phyloP scores from a whole-genome alignment of 2,113 vertebrate species.

The Brienomyrus brachyistius region DNA sequence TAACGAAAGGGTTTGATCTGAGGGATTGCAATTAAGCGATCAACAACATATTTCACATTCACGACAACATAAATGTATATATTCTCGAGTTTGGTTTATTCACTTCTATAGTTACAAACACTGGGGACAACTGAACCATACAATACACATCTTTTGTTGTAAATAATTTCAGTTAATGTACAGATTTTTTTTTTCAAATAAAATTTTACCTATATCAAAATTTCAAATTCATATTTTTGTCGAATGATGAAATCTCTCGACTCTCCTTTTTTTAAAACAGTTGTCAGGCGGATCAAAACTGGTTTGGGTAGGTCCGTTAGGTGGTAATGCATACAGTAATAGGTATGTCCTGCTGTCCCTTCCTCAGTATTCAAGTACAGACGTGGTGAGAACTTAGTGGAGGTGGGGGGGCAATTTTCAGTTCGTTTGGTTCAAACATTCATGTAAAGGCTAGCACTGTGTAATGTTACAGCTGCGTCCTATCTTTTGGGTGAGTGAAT shows the following conservation, averaged over 20 bases:
- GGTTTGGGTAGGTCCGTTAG: not conserved
- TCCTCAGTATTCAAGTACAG: not conserved
- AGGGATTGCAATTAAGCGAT: not conserved
- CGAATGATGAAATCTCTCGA: not conserved
- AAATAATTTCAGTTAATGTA: not conserved
- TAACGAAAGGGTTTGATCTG: not conserved
- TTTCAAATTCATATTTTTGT: not conserved
- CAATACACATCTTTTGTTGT: not conserved
- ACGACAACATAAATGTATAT: not conserved
- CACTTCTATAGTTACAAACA: not conserved
- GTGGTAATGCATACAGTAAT: not conserved
- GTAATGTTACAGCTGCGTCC: not conserved
- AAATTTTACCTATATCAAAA: not conserved
- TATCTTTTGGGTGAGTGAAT: not conserved
- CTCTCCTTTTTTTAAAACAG: not conserved
- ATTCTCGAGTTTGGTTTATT: not conserved
- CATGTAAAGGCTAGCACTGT: not conserved
- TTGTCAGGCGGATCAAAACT: not conserved
- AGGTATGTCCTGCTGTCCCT: not conserved
- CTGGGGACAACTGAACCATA: not conserved
- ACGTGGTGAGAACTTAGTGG: not conserved
- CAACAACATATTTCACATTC: not conserved
- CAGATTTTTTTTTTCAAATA: not conserved
- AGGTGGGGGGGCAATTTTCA: not conserved
- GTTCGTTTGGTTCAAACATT: not conserved